Base-by-base conservation (phyloP, 2,888 invertebrate genomes). In the Muscina levida region DNA sequence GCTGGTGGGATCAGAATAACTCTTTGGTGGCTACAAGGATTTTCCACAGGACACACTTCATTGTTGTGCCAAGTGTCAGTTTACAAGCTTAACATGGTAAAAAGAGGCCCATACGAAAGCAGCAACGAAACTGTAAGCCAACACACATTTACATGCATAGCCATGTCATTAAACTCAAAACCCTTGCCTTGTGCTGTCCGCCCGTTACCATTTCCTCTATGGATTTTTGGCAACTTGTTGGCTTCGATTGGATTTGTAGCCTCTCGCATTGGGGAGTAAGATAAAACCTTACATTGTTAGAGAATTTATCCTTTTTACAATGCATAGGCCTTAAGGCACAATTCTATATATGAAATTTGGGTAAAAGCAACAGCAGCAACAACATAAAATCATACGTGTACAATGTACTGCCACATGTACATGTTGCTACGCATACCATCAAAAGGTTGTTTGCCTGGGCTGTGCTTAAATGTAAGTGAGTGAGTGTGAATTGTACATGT, bases 81-180 rank as follows among this genome's bases (percentile, higher is more conserved):
- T 80, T 80, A 80, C 73, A 73, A 77, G 73, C 77, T 77, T 80
- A 77, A 77, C 80, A 80, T n/a, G 73, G 72, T 77, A 70, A 65
- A 42, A 39, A 26, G 31, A 31, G 31, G n/a, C n/a, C n/a, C 31
- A n/a, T n/a, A n/a, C n/a, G n/a, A n/a, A n/a, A n/a, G n/a, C 31
- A 5, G 31, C 3, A 31, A 31, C 3, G 8, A 31, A 31, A 31
- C 8, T 5, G 8, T 8, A 31, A 31, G 46, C 39, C 66, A 53
- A 56, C 37, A 73, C 15, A 74, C 17, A 53, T 76, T 76, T 76
- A 66, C 72, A 72, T 72, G n/a, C n/a, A 68, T 17, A 46, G 22
- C 51, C 39, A 67, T 51, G 13, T 15, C 42, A 42, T 56, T 68
- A 24, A 26, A 65, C 46, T 65, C 65, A 24, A 24, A 42, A 65